A percentile compares a stretch with the other conserved stretches of the same genome.
These are phyloP conservation scores for Muntiacus muntjak DNA, from an alignment of 2,113 vertebrate species.

Conservation along the genomic window DNA sequence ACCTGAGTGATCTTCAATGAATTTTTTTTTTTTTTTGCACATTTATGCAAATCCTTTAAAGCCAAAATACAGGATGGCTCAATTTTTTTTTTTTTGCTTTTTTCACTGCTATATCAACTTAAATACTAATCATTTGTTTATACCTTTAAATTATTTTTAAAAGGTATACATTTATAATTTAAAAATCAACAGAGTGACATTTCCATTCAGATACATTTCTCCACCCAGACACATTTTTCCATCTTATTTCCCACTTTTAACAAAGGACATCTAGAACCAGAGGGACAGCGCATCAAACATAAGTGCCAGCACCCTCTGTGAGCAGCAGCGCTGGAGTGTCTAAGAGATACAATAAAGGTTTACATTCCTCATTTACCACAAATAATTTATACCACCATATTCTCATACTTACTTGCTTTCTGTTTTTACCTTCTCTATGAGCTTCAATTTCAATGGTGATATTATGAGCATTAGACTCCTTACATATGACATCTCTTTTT, in stretches of 20 bases:
- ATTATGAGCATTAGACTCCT: background rate
- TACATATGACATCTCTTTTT: conserved; percentile 17
- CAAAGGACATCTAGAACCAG: conserved; percentile 58
- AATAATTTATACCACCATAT: conserved; percentile 71
- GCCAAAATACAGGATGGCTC: conserved; percentile 77
- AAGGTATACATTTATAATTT: conserved; percentile 63
- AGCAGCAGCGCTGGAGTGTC: conserved; percentile 30
- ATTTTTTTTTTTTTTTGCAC: background rate
- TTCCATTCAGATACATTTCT: conserved; percentile 65
- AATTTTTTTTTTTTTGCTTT: background rate
- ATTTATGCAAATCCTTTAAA: conserved; percentile 69
- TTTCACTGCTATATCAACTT: background rate
- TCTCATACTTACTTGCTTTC: conserved; percentile 50
- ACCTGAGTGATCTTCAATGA: background rate
- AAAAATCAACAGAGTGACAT: conserved; percentile 69
- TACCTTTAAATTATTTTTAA: conserved; percentile 47
- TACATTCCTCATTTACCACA: conserved; percentile 54
- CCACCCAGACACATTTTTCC: conserved; percentile 55
- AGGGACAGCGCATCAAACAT: conserved; percentile 64
- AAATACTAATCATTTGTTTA: background rate
- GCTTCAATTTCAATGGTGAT: conserved; percentile 35
- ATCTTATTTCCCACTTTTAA: conserved; percentile 54
- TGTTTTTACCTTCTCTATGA: conserved; percentile 41
- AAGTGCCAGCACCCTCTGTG: conserved; percentile 53
- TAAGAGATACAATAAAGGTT: conserved; percentile 40